Evolutionary conservation across 2,113 vertebrate species (phyloP), one percentile per base, ranked within the genome.

Genomic region (Hippoglossus stenolepis): DNA sequence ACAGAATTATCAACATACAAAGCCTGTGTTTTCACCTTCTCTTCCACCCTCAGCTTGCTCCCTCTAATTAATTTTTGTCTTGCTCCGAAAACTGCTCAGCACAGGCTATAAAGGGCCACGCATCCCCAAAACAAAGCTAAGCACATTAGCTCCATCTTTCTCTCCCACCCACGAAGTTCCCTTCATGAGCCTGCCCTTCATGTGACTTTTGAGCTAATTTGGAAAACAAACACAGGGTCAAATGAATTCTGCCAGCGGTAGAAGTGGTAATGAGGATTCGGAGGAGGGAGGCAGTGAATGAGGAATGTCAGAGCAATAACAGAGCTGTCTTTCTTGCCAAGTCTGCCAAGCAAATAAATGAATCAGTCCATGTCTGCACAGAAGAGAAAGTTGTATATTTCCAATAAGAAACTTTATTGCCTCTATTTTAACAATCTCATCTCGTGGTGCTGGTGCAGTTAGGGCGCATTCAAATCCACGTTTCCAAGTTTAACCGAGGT

Each of bases 121-220:
- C 59, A 43, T 77, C 60, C 73, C 49, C 65, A 40, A 87, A 90
- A 83, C 64, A 64, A 60, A 77, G 76, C 68, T 66, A 64, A 86
- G 63, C 49, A 75, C 73, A 85, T 88, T 74, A 85, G 24, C 67
- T 58, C 31, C 70, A 28, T 75, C 51, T 61, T 38, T 74, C 65
- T 79, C 73, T 87, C 59, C 80, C 80, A 79, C 75, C 69, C 84
- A 71, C 21, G 3, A 61, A 57, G 64, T 65, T 66, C 47, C 61
- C 73, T 70, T 80, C 75, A 65, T 64, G 65, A 75, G 62, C 69
- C 68, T 74, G 76, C 67, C 86, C 86, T 91, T 92, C 80, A 75
- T 87, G 47, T 77, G 84, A 88, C 82, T 88, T 90, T 87, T 85
- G 24, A 65, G 79, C 79, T 85, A 72, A 87, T 88, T 92, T 84